Evolutionary conservation across 2,888 invertebrate genomes (phyloP).

Genomic region (Asteroscopus sphinx): DNA sequence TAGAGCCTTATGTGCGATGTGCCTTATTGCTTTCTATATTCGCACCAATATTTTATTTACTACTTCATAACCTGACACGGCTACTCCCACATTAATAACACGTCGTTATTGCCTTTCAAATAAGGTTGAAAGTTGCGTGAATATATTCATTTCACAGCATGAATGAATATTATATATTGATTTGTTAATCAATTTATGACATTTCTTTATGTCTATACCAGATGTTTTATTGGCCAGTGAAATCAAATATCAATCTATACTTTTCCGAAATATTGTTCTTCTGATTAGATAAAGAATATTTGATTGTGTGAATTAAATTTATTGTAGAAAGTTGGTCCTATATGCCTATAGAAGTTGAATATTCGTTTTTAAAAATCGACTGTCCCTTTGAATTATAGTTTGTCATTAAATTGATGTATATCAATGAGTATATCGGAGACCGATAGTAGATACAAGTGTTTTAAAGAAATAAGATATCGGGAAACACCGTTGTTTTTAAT

Average conservation of each 20-base stretch:
- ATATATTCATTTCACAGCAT: conserved; percentile 23
- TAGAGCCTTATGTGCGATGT: conserved; percentile 38
- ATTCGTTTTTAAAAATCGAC: conserved; percentile 40
- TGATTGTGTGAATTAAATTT: conserved; percentile 68
- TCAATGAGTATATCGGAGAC: conserved; percentile 22
- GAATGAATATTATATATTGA: conserved; percentile 77
- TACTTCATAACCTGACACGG: conserved; percentile 59
- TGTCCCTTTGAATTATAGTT: conserved; percentile 52
- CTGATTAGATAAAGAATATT: conserved; percentile 69
- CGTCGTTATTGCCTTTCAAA: conserved; percentile 18
- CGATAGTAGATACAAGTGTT: conserved; percentile 31
- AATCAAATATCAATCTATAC: conserved; percentile 63
- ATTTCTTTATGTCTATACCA: conserved; percentile 61
- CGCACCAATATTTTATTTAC: conserved; percentile 75
- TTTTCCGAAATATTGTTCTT: conserved; percentile 63
- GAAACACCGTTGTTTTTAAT: conserved; percentile 38
- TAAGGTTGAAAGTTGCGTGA: conserved; percentile 51
- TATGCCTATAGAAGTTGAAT: conserved; percentile 18
- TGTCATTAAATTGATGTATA: conserved; percentile 41
- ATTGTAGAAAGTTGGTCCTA: conserved; percentile 61
- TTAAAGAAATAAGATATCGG: conserved; percentile 37
- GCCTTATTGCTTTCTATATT: conserved; percentile 76
- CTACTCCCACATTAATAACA: conserved; percentile 32
- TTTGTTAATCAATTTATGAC: conserved; percentile 85
- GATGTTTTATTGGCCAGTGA: conserved; percentile 75